phyloP scores from a whole-genome alignment of 2,113 vertebrate species.

The Nothocercus julius region DNA sequence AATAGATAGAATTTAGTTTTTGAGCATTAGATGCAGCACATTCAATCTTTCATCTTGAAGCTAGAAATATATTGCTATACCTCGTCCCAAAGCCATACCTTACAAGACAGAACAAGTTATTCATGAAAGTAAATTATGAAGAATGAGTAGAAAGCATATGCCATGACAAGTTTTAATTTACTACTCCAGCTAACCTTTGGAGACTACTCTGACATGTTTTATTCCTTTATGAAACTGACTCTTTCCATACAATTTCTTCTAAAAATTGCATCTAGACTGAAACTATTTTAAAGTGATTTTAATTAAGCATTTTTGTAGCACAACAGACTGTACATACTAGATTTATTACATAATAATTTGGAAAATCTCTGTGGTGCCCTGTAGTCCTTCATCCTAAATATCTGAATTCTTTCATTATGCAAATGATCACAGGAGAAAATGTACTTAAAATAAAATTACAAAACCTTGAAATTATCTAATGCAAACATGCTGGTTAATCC shows the following conservation, averaged over 20 bases:
- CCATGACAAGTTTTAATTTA: background rate
- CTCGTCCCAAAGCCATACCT: background rate
- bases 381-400: constrained; percentile 15
- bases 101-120: background rate
- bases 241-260: background rate
- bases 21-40: background rate
- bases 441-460: constrained; percentile 43
- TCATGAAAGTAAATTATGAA: constrained; percentile 16
- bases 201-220: background rate
- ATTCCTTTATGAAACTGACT: background rate
- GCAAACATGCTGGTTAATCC: constrained; percentile 24
- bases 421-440: constrained; percentile 40
- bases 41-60: background rate
- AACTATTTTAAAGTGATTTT: constrained; percentile 1
- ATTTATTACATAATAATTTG: background rate
- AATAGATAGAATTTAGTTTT: background rate
- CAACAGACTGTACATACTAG: background rate
- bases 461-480: constrained; percentile 48
- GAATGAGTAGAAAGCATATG: background rate
- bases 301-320: constrained; percentile 7
- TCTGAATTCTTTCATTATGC: background rate
- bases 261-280: constrained; percentile 1
- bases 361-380: constrained; percentile 9
- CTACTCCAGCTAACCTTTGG: background rate
- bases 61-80: background rate